Base-by-base conservation (phyloP, 2,797 vertebrate species). In the Heliangelus exortis region DNA sequence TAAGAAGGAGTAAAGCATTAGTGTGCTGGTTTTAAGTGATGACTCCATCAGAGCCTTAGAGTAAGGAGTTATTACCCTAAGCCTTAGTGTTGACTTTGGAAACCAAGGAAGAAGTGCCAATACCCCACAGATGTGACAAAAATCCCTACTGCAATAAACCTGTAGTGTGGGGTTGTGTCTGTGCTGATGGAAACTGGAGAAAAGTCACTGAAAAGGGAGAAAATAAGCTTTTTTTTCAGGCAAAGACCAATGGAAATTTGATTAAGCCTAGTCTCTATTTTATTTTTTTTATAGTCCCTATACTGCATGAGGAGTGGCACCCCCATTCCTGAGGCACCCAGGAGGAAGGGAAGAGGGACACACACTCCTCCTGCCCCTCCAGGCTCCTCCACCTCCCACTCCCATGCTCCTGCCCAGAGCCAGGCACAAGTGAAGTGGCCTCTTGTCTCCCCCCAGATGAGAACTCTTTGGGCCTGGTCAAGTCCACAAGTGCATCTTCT, bases 331-430 rank as follows among this genome's bases (percentile, higher is more conserved):
- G 43, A 45, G 16, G 15, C 7, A 45, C 18, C 1, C 2, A 63
- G 26, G 36, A 19, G 50, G 63, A 15, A 0, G 2, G 41, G 20
- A 66, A 26, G 65, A 21, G 13, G 41, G 21, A 15, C 7, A 13
- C 22, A 54, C 1, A 5, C 31, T n/a, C 15, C 48, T 43, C 36
- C 62, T 21, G 26, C 43, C 58, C 3, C 0, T 10, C 0, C 0
- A 2, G 53, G 12, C 20, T 29, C 66, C 59, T 50, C 45, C 45
- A 17, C 1, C 0, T 15, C 14, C 67, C 59, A 41, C 23, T 10
- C 47, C 66, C 6, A 2, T 3, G 0, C 74, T 75, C 57, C 23
- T 1, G 2, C 17, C 19, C 7, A 28, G 48, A 57, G 19, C 2
- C 31, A 41, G 36, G 16, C 23, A 25, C 41, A 33, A 15, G 28